Evolutionary conservation across 1,140 invertebrate genomes (phyloP).

Genomic region (Bombus impatiens): DNA sequence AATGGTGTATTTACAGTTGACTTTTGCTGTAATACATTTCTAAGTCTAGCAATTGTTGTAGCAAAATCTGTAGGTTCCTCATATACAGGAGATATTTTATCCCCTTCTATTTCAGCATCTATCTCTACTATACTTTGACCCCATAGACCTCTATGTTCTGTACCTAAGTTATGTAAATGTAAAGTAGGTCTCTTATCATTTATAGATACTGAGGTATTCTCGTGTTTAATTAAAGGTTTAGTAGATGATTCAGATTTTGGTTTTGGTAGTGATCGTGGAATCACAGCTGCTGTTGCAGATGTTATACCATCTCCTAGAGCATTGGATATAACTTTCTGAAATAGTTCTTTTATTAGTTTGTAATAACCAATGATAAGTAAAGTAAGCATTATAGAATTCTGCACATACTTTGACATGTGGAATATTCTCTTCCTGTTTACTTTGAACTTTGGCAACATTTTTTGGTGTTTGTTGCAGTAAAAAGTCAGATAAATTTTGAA

Average conservation of each 20-base stretch:
- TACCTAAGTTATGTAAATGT: constrained; percentile 71
- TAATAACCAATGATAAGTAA: background rate
- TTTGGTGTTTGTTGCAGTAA: constrained; percentile 59
- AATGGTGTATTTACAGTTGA: constrained; percentile 81
- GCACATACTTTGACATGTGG: constrained; percentile 1
- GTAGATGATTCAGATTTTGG: constrained; percentile 30
- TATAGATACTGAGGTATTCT: constrained; percentile 26
- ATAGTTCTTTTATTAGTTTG: constrained; percentile 7
- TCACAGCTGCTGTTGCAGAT: constrained; percentile 76
- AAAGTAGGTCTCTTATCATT: constrained; percentile 61
- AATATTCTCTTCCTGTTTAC: constrained; percentile 40
- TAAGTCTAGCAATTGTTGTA: constrained; percentile 87
- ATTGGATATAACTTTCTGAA: constrained; percentile 67
- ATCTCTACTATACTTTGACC: constrained; percentile 69
- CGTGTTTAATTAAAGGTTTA: constrained; percentile 28
- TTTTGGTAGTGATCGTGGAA: constrained; percentile 73
- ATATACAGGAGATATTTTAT: constrained; percentile 84
- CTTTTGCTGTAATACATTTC: constrained; percentile 86
- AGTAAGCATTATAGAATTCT: background rate
- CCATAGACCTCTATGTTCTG: constrained; percentile 76
- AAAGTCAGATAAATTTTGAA: constrained; percentile 59
- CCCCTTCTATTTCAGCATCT: constrained; percentile 73
- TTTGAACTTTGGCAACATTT: constrained; percentile 13
- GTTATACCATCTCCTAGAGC: constrained; percentile 73
- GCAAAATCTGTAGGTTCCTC: constrained; percentile 89